Conservation (phyloP, 2,797 vertebrate species). For the Hapalemur alaotrensis region DNA sequence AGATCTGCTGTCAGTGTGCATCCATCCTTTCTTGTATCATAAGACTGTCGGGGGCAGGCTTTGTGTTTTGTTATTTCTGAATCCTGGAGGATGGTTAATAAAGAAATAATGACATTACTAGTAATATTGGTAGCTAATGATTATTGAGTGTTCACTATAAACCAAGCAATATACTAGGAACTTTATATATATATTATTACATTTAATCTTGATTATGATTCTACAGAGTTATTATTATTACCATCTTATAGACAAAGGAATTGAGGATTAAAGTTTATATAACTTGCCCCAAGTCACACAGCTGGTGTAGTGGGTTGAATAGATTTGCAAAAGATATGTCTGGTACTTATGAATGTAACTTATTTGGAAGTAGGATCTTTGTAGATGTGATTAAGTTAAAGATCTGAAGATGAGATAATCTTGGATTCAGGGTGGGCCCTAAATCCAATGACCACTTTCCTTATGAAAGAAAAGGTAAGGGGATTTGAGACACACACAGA, state of each 20-base stretch:
- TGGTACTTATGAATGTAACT: background rate
- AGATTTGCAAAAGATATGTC: background rate
- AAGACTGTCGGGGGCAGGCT: background rate
- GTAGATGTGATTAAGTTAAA: background rate
- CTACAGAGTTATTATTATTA: background rate
- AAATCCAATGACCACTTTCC: background rate
- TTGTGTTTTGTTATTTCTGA: background rate
- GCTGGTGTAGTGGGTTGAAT: background rate
- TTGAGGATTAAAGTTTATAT: background rate
- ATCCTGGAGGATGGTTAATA: background rate
- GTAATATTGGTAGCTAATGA: background rate
- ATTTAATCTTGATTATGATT: background rate
- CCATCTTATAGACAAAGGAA: background rate
- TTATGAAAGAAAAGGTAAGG: background rate
- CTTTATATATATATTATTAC: background rate
- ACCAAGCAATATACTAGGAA: background rate
- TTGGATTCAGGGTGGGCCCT: background rate
- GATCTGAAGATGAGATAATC: background rate
- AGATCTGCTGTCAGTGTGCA: background rate
- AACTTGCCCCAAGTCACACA: background rate
- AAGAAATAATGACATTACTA: background rate
- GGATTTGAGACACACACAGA: background rate
- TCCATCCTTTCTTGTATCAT: background rate
- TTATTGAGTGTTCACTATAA: background rate
- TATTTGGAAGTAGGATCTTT: slow-evolving; percentile 3